Base-by-base conservation (phyloP, 2,113 vertebrate species). In the Phalacrocorax aristotelis region DNA sequence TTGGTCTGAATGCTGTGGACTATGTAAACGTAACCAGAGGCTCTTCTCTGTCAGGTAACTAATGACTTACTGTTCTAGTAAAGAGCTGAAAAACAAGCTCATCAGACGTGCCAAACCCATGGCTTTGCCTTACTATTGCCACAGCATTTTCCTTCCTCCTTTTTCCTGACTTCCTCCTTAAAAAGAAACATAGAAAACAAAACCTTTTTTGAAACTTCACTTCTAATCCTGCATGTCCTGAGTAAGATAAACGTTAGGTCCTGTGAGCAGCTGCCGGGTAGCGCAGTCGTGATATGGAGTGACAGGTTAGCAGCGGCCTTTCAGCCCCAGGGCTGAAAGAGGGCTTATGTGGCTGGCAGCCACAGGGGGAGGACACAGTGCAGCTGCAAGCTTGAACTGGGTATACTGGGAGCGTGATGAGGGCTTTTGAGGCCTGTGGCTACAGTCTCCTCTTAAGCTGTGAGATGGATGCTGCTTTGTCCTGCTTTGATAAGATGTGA, bases 261-360 rank as follows among this genome's bases (percentile, higher is more conserved):
- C 54, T 3, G 5, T 0, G 0, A 68, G 85, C 65, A 58, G 36
- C 46, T 21, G 18, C 21, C 1, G 1, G 44, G 32, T 48, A 32
- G 32, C 20, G 23, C 10, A 7, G 44, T 38, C 1, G 1, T 34
- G 62, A 30, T 0, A 0, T 27, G 34, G 30, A 57, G 71, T 21
- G 54, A 21, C 60, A 20, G 25, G 16, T 48, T n/a, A 46, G 65
- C 51, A n/a, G 46, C 22, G 70, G 38, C 60, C 69, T 23, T 89
- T 38, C 38, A 38, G 38, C 38, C 38, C 38, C 38, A 38, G 38
- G 38, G 38, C 38, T 38, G 38, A 11, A 38, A 38, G 38, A 38
- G 38, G 57, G 15, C 21, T 42, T 40, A 40, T 34, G 75, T 46
- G 52, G 46, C 44, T 44, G 52, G 17, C 80, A 79, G 46, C 51